Base-by-base conservation (phyloP, 1,140 invertebrate genomes). In the Pantala flavescens region DNA sequence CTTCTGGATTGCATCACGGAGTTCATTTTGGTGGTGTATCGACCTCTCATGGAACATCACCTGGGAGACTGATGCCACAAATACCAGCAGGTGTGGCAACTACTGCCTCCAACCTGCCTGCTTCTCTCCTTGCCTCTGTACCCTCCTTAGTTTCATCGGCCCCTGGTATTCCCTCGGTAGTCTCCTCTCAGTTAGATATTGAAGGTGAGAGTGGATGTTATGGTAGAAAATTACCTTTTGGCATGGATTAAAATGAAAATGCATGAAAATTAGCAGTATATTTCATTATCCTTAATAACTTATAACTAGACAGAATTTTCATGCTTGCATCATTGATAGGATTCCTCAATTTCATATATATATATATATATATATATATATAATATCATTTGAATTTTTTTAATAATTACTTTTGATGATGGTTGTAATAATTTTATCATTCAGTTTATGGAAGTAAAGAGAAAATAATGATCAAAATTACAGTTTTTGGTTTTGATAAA, bases 61-160 rank as follows among this genome's bases (percentile, higher is more conserved):
- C 49, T 63, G 49, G 49, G 49, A 63, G 49, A 63, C 82, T 86
- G 77, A 86, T 86, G 85, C 85, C 85, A 73, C 85, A 86, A 75
- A 84, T 86, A 43, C 77, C 77, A 42, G 74, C 74, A 24, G 74
- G 71, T 71, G 73, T 70, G 28, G 49, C 49, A 12, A 63, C n/a
- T 63, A 16, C 49, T 21, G 49, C 49, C 49, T 63, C 49, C 16
- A 63, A 63, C 49, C 49, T 63, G 49, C 49, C 49, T 63, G 49
- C 49, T 21, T 7, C 49, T 63, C 16, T 21, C 49, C 49, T 63
- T 21, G 49, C 49, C n/a, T 63, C 49, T 21, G 16, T 21, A 16
- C n/a, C 49, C 14, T 63, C 49, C 49, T 21, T 63, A 63, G 49
- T 63, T 63, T 63, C 49, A 21, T 63, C 49, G 49, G 49, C 49